phyloP scores from a whole-genome alignment of 2,113 vertebrate species.

The Pontoporia blainvillei region DNA sequence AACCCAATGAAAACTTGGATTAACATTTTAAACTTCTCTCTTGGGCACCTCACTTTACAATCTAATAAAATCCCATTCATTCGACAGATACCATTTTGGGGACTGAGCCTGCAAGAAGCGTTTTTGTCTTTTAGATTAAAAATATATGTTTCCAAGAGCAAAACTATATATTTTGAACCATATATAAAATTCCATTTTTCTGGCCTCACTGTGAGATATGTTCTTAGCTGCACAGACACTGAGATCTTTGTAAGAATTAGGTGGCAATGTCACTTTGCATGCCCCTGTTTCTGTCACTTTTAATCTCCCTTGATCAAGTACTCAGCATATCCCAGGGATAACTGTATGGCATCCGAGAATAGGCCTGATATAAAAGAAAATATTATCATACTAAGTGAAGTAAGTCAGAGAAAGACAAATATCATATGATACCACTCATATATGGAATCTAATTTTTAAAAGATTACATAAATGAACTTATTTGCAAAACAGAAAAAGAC shows the following conservation, averaged over 20 bases:
- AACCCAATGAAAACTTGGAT: constrained; percentile 43
- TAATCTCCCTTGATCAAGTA: neutral
- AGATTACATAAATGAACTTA: neutral
- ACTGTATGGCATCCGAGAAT: accelerated
- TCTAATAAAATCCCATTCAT: neutral
- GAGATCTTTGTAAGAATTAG: neutral
- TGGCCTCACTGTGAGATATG: neutral
- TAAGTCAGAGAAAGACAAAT: neutral
- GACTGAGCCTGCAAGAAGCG: neutral
- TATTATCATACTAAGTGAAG: neutral
- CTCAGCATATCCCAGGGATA: neutral
- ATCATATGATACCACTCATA: neutral
- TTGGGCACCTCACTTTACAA: neutral
- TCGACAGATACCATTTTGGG: neutral
- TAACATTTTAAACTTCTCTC: constrained; percentile 49
- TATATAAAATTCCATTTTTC: neutral
- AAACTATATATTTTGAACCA: neutral
- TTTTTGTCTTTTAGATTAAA: constrained; percentile 27
- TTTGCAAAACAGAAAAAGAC: neutral
- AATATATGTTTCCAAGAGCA: neutral
- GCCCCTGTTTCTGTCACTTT: neutral
- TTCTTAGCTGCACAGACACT: neutral
- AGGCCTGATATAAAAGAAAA: neutral
- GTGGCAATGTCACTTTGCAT: no score
- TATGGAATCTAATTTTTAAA: neutral